phyloP scores from a whole-genome alignment of 2,113 vertebrate species.

The Limanda limanda region DNA sequence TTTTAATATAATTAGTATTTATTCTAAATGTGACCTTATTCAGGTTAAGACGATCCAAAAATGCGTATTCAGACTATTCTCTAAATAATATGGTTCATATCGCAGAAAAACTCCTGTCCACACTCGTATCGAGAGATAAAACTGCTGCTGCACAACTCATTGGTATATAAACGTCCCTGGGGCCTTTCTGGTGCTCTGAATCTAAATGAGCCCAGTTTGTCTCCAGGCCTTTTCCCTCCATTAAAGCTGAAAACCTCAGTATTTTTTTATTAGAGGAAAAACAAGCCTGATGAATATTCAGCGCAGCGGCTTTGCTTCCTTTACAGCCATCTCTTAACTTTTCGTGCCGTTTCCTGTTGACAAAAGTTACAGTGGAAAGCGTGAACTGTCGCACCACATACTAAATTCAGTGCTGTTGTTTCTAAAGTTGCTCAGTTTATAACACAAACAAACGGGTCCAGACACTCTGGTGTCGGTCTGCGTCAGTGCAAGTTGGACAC shows the following conservation, averaged over 20 bases:
- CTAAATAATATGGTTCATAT: too few relatives aligned
- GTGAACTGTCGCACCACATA: slow-evolving; percentile 35
- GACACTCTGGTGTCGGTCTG: not conserved
- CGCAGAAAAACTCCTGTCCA: too few relatives aligned
- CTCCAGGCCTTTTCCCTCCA: slow-evolving; percentile 48
- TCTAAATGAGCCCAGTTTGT: slow-evolving; percentile 23
- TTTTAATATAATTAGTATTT: too few relatives aligned
- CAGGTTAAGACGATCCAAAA: too few relatives aligned
- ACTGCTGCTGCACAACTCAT: too few relatives aligned
- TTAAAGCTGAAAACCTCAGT: slow-evolving; percentile 40
- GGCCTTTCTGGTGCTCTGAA: not conserved
- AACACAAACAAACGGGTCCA: not conserved
- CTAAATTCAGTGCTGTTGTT: not conserved
- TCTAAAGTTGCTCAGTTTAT: slow-evolving; percentile 12
- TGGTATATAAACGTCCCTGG: too few relatives aligned
- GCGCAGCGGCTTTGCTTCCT: slow-evolving; percentile 22
- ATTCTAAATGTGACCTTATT: too few relatives aligned
- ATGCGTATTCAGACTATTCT: too few relatives aligned
- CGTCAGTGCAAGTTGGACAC: not conserved
- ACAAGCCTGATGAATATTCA: slow-evolving; percentile 66
- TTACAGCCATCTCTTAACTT: slow-evolving; percentile 13
- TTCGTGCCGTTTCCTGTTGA: slow-evolving; percentile 38
- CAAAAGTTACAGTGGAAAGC: slow-evolving; percentile 48
- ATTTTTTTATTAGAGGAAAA: slow-evolving; percentile 73
- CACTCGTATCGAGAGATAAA: too few relatives aligned